Evolutionary conservation across 2,888 invertebrate species (phyloP).

Genomic region (Andrena praecox): DNA sequence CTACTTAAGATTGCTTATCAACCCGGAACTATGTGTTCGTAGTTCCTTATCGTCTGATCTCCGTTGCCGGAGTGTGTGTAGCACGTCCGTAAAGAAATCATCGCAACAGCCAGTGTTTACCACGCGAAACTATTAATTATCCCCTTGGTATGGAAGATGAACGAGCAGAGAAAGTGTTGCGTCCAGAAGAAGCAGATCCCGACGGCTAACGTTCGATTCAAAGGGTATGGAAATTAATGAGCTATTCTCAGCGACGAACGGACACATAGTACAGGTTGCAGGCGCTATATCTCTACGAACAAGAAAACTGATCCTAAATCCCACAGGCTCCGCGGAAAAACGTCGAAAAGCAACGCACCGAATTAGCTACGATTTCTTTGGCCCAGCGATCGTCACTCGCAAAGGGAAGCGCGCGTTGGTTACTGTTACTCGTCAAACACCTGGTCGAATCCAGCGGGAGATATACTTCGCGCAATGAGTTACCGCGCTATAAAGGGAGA

Average conservation of each 20-base stretch:
- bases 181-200: neutral
- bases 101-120: too few species aligned
- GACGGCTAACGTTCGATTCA: neutral
- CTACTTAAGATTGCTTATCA: neutral
- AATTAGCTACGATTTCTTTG: neutral
- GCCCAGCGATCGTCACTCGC: neutral
- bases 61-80: neutral
- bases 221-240: neutral
- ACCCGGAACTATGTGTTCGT: neutral
- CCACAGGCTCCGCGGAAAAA: too few species aligned
- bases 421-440: neutral
- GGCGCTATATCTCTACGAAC: too few species aligned
- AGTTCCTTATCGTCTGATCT: neutral
- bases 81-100: too few species aligned
- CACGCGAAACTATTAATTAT: too few species aligned
- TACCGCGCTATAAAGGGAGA: conserved; percentile 53
- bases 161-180: neutral
- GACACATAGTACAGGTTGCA: too few species aligned
- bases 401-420: neutral
- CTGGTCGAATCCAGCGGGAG: conserved; percentile 7
- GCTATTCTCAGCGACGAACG: too few species aligned
- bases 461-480: conserved; percentile 31
- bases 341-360: too few species aligned
- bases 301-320: too few species aligned
- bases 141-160: too few species aligned